phyloP scores from a whole-genome alignment of 2,888 invertebrate species.

The Psococerastis gibbosa region DNA sequence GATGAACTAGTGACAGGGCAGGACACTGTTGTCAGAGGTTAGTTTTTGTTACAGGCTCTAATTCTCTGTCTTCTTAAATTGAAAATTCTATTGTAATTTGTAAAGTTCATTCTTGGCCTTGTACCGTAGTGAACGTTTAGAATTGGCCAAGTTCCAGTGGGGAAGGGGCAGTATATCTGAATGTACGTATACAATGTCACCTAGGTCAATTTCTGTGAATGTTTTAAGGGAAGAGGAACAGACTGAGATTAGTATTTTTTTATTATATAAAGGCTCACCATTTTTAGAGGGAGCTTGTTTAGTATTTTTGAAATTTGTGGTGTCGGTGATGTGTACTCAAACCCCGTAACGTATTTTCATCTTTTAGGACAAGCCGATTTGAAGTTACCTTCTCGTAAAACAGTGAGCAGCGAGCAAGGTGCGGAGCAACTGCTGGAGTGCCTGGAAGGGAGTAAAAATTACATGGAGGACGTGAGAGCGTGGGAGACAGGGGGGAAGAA shows the following conservation, averaged over 20 bases:
- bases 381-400: constrained; percentile 71
- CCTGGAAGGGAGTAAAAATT: constrained; percentile 51
- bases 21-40: constrained; percentile 22
- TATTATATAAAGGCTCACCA: no score
- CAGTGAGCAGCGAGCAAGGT: constrained; percentile 67
- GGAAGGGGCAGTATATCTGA: no score
- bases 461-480: constrained; percentile 32
- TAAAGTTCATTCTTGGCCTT: no score
- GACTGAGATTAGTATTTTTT: no score
- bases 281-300: no score
- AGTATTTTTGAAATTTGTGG: no score
- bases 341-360: background rate
- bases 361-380: constrained; percentile 48
- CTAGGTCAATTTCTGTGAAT: no score
- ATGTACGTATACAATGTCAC: no score
- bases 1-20: constrained; percentile 53
- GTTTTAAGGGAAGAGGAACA: no score
- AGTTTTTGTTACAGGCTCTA: background rate
- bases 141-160: no score
- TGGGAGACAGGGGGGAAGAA: constrained; percentile 22
- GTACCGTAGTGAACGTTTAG: no score
- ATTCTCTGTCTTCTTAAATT: background rate
- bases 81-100: background rate
- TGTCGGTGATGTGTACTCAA: no score
- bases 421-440: constrained; percentile 88